Evolutionary conservation across 1,140 invertebrate species (phyloP).

Genomic region (Bombyx mandarina): DNA sequence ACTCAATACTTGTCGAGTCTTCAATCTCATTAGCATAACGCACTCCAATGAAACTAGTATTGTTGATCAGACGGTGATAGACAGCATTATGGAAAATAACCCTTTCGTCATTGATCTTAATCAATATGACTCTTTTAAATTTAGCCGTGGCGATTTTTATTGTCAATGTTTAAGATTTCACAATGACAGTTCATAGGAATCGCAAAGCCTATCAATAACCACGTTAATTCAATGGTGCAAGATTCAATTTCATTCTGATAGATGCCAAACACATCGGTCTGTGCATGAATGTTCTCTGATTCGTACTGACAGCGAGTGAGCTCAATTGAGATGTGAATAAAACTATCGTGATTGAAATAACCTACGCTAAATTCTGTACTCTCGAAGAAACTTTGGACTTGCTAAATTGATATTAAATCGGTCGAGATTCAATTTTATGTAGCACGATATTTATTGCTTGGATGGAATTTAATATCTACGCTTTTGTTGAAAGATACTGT

Average conservation of each 20-base stretch:
- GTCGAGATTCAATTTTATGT: constrained; percentile 11
- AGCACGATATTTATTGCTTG: constrained; percentile 6
- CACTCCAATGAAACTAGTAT: too few species aligned
- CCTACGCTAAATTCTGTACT: constrained; percentile 18
- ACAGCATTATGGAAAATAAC: not conserved
- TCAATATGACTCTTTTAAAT: not conserved
- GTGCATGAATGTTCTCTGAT: constrained; percentile 25
- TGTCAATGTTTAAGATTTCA: not conserved
- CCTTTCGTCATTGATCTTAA: not conserved
- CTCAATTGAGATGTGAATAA: constrained; percentile 45
- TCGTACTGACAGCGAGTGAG: constrained; percentile 25
- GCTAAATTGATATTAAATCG: constrained; percentile 21
- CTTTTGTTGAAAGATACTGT: not conserved
- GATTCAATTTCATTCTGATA: constrained; percentile 6
- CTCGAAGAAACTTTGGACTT: constrained; percentile 16
- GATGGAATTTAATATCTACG: not conserved
- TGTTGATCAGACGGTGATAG: too few species aligned
- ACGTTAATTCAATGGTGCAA: constrained; percentile 4
- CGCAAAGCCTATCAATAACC: too few species aligned
- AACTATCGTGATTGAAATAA: constrained; percentile 32
- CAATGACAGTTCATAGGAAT: too few species aligned
- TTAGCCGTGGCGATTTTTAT: not conserved
- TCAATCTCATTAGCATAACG: too few species aligned
- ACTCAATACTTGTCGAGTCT: too few species aligned
- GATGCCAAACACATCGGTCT: constrained; percentile 1